These are phyloP conservation scores for Philonicus albiceps DNA, from an alignment of 2,888 invertebrate genomes.

Conservation along the genomic window DNA sequence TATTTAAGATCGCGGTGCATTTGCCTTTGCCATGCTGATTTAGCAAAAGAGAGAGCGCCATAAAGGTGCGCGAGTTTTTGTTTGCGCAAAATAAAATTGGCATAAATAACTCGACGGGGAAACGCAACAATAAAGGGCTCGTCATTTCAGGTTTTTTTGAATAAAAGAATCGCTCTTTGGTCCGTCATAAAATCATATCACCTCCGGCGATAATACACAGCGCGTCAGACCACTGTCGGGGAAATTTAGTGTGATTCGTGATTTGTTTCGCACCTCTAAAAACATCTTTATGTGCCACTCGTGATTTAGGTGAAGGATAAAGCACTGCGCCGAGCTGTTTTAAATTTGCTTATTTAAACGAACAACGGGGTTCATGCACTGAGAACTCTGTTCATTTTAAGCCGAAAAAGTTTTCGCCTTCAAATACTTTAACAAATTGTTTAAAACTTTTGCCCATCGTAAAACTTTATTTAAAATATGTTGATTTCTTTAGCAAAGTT, in stretches of 20 bases:
- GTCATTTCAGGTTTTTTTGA: slow-evolving; percentile 3
- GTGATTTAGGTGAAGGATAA: slow-evolving; percentile 13
- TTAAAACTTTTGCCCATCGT: background rate
- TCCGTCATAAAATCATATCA: slow-evolving; percentile 20
- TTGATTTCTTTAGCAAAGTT: no score
- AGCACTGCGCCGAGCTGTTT: background rate
- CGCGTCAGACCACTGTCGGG: background rate
- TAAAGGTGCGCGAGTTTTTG: background rate
- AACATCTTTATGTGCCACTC: slow-evolving; percentile 5
- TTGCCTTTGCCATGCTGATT: background rate
- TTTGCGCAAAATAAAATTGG: background rate
- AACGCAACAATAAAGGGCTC: slow-evolving; percentile 25
- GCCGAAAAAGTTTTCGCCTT: background rate
- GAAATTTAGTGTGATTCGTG: slow-evolving; percentile 17
- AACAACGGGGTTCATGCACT: background rate
- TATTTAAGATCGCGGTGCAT: background rate
- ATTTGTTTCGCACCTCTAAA: slow-evolving; percentile 24
- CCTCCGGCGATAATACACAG: background rate
- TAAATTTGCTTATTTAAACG: background rate
- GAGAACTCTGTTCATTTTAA: background rate
- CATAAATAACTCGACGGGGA: slow-evolving; percentile 14
- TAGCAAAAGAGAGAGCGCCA: background rate
- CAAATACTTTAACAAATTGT: background rate
- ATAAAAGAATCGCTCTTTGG: slow-evolving; percentile 7
- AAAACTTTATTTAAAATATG: no score